Conservation (phyloP, 1,140 invertebrate genomes). For the Drosophila setifemur region DNA sequence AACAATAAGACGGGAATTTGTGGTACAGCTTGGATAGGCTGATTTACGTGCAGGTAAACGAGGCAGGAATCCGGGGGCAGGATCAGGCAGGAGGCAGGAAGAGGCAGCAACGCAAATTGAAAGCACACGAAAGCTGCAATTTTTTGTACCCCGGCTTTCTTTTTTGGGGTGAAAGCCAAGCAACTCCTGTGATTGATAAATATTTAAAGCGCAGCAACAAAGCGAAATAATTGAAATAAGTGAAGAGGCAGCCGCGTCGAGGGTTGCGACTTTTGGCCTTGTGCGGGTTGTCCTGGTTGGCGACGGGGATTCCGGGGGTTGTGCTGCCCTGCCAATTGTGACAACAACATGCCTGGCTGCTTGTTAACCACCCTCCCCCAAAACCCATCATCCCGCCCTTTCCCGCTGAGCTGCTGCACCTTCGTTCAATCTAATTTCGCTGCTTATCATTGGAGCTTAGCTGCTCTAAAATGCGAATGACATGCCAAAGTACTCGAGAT, state of each 20-base stretch:
- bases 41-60: conserved; percentile 54
- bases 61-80: conserved; percentile 12
- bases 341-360: conserved; percentile 63
- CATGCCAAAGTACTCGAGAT: conserved; percentile 78
- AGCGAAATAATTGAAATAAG: conserved; percentile 80
- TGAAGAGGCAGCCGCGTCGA: conserved; percentile 44
- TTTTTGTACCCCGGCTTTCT: conserved; percentile 15
- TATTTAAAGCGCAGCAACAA: conserved; percentile 79
- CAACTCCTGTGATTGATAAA: conserved; percentile 78
- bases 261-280: conserved; percentile 31
- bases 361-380: conserved; percentile 33
- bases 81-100: conserved; percentile 47
- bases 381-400: not conserved
- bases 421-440: conserved; percentile 78
- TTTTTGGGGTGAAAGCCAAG: conserved; percentile 38
- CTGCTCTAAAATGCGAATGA: conserved; percentile 78
- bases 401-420: conserved; percentile 47
- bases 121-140: conserved; percentile 59
- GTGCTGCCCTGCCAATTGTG: conserved; percentile 43
- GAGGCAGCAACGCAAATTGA: conserved; percentile 75
- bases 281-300: not conserved
- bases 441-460: conserved; percentile 77
- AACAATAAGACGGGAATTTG: conserved; percentile 56
- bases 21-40: conserved; percentile 28
- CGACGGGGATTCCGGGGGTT: conserved; percentile 6